Percentiles rank a stretch among this genome's conserved stretches.
These are phyloP conservation scores for Micrasema longulum DNA, from an alignment of 1,140 invertebrate genomes.

Conservation along the genomic window DNA sequence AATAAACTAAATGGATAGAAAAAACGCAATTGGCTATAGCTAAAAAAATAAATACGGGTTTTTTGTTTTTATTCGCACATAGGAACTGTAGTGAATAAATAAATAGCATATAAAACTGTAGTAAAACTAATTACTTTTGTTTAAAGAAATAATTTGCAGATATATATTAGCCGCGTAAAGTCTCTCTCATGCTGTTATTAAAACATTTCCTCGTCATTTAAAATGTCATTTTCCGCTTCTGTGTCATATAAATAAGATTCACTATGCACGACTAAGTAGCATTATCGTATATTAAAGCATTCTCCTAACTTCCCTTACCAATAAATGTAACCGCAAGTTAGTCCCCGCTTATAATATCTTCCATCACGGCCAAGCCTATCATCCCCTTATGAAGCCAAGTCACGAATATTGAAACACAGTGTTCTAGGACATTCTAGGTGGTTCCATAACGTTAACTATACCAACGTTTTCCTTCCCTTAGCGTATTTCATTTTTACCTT, in stretches of 20 bases:
- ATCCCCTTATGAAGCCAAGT: conserved; percentile 30
- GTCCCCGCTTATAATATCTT: not conserved
- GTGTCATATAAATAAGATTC: not conserved
- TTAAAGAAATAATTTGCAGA: too few species aligned
- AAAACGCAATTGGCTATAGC: too few species aligned
- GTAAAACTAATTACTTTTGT: too few species aligned
- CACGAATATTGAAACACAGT: conserved; percentile 34
- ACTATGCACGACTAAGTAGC: not conserved
- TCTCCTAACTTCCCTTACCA: conserved; percentile 10
- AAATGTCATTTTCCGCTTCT: conserved; percentile 1
- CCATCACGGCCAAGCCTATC: conserved; percentile 19
- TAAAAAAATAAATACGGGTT: too few species aligned
- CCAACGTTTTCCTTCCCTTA: conserved; percentile 26
- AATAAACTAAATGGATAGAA: too few species aligned
- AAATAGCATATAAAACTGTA: too few species aligned
- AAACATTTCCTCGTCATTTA: conserved; percentile 18
- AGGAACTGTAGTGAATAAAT: too few species aligned
- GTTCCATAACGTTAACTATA: conserved; percentile 23
- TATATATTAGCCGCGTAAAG: too few species aligned
- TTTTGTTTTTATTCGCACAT: too few species aligned
- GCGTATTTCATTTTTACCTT: conserved; percentile 17
- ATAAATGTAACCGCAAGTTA: conserved; percentile 11
- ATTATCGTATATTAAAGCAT: not conserved
- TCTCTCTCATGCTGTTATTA: too few species aligned
- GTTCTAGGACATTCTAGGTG: too few species aligned